A percentile compares a stretch with the other conserved stretches of the same genome.
Evolutionary conservation across 2,888 invertebrate genomes (phyloP).

Genomic region (Drosophila monieri): DNA sequence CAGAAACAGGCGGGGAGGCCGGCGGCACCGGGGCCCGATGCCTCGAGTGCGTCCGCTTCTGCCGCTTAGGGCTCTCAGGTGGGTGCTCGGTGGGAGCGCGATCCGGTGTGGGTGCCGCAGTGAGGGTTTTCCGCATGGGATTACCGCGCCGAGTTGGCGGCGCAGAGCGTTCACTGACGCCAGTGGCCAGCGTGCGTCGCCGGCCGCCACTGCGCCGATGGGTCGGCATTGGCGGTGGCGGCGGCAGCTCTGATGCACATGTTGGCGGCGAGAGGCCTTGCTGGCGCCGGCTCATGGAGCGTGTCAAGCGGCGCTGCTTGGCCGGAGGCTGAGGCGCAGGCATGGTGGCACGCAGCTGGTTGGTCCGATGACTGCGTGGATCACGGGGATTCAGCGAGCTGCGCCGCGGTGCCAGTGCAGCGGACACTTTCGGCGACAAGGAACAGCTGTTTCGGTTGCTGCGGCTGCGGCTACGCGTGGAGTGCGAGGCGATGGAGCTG

Average conservation of each 20-base stretch:
- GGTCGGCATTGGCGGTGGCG: neutral
- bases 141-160: neutral
- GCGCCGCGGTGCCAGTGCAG: constrained; percentile 4
- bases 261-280: neutral
- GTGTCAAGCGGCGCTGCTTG: constrained; percentile 54
- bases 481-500: constrained; percentile 7
- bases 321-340: constrained; percentile 40
- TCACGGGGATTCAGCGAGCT: constrained; percentile 23
- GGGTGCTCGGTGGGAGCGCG: neutral
- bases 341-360: constrained; percentile 56
- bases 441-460: constrained; percentile 9
- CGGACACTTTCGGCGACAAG: neutral
- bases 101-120: constrained; percentile 4
- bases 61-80: neutral
- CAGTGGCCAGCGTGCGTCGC: constrained; percentile 12
- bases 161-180: neutral
- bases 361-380: constrained; percentile 43
- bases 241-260: neutral
- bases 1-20: neutral
- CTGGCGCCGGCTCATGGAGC: constrained; percentile 35
- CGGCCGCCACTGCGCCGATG: neutral
- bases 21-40: neutral
- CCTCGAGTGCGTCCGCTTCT: constrained; percentile 8
- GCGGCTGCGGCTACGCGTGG: neutral
- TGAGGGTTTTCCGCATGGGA: constrained; percentile 24